Evolutionary conservation across 2,113 vertebrate genomes (phyloP).

Genomic region (Ictidomys tridecemlineatus): DNA sequence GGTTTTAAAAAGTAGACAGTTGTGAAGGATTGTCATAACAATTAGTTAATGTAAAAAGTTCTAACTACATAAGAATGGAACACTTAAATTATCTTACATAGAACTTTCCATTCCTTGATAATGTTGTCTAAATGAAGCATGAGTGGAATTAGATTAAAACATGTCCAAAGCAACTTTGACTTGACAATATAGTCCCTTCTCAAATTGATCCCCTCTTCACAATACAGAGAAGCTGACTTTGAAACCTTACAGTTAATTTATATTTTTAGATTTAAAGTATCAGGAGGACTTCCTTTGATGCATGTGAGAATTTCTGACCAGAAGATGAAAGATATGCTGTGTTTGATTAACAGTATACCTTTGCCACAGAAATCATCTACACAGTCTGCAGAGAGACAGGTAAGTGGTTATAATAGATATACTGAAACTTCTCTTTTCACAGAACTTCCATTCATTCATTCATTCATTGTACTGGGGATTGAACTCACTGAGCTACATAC

Average conservation of each 20-base stretch:
- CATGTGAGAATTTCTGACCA: conserved; percentile 95
- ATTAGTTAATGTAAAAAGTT: not conserved
- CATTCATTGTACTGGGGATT: no score
- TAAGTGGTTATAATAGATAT: conserved; percentile 72
- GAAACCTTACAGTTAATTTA: conserved; percentile 3
- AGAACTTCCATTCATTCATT: no score
- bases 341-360: conserved; percentile 93
- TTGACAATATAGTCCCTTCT: not conserved
- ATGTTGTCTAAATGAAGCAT: not conserved
- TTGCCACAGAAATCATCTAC: conserved; percentile 88
- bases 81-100: conserved; percentile 1
- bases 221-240: not conserved
- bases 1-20: conserved; percentile 19
- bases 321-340: conserved; percentile 92
- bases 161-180: not conserved
- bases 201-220: not conserved
- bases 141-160: not conserved
- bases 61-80: not conserved
- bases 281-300: conserved; percentile 95
- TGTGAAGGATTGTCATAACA: not conserved
- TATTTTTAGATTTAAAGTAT: conserved; percentile 93
- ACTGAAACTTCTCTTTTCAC: not conserved
- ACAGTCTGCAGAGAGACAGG: conserved; percentile 88
- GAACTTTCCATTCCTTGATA: not conserved
- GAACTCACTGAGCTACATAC: no score